Evolutionary conservation across 2,888 invertebrate species (phyloP), one percentile per base, ranked within the genome.

Genomic region (Ectobius pallidus): DNA sequence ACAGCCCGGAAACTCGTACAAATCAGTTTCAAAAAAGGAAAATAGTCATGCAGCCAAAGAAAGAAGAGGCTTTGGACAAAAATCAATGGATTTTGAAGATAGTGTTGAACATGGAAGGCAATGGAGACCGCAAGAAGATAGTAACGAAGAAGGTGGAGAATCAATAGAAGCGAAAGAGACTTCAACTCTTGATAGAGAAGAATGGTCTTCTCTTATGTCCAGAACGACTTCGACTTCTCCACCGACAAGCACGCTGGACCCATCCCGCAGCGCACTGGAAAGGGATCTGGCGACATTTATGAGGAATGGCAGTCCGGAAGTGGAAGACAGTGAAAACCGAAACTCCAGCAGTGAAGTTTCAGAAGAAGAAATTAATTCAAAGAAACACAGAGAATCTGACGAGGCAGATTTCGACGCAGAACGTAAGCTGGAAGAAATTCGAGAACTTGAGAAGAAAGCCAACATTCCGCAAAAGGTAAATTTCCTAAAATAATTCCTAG

Each of bases 361-460:
- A 52, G 20, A 65, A 27, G 30, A 58, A 30, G 25, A 55, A 1
- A 30, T 7, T 30, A 30, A n/a, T n/a, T n/a, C 30, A 30, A 58
- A 58, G 16, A 6, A n/a, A 18, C 27, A 22, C 25, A 20, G 4
- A 52, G 20, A 52, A n/a, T 52, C 52, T 16, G 27, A 30, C 2
- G 74, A 74, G 30, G 69, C 58, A 6, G 52, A 72, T 7, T 72
- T 72, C 2, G 42, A 69, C 20, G 69, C 61, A 1, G 27, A 61
- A 27, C 22, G 30, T 11, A 72, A 72, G n/a, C 49, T 72, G 39
- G 63, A 71, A 18, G 52, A 65, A 39, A 55, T 74, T 9, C 30
- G 74, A 9, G 71, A 74, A 20, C 46, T 72, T 9, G 63, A 58
- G 44, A 74, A 72, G 52, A 69, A 49, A 25, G 55, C 69, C 16